phyloP scores from a whole-genome alignment of 2,797 vertebrate genomes.

The Myotis findleyi region DNA sequence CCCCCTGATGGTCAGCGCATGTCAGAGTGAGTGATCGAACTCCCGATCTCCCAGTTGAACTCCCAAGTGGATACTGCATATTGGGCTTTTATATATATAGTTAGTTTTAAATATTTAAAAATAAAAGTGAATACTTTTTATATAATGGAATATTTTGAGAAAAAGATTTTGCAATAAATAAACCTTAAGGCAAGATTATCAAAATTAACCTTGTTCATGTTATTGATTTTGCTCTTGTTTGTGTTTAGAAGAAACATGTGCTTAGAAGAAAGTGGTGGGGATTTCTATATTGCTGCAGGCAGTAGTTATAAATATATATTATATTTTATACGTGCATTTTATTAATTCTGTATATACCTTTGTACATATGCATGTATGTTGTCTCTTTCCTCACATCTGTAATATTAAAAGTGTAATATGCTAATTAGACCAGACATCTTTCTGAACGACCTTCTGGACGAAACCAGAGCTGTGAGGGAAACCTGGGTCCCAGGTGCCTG shows the following conservation, averaged over 20 bases:
- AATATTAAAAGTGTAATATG: too few species aligned
- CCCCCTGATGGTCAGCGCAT: too few species aligned
- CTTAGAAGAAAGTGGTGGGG: background rate
- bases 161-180: conserved; percentile 28
- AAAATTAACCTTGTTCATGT: conserved; percentile 12
- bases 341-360: background rate
- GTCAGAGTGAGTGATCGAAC: too few species aligned
- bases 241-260: background rate
- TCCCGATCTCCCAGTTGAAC: too few species aligned
- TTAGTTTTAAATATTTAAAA: background rate
- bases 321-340: background rate
- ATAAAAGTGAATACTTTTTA: conserved; percentile 26
- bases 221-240: conserved; percentile 2
- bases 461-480: too few species aligned
- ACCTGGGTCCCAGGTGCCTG: too few species aligned
- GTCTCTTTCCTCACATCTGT: background rate
- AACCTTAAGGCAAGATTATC: background rate
- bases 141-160: background rate
- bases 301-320: background rate
- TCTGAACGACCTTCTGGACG: too few species aligned
- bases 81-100: too few species aligned
- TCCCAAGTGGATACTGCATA: too few species aligned
- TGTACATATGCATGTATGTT: background rate
- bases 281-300: background rate
- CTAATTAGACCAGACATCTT: too few species aligned